Evolutionary conservation across 2,888 invertebrate species (phyloP), one percentile per base, ranked within the genome.

Genomic region (Trissonchulus sp.): DNA sequence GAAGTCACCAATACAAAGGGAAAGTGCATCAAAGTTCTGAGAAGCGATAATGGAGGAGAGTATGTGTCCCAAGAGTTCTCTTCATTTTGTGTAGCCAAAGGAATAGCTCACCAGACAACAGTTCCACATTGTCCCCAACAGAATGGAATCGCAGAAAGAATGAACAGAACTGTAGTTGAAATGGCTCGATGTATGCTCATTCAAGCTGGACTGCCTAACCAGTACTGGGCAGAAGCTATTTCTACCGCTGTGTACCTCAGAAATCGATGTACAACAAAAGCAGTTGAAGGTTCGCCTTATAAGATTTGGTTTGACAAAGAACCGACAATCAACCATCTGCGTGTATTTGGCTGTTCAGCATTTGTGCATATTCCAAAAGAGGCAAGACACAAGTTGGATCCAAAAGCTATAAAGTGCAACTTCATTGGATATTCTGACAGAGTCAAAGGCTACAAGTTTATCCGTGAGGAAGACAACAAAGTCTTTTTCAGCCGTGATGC

Each of bases 221-320:
- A n/a, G 1, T 78, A 36, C 37, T 78, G 78, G 78, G 78, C 75
- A 34, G 75, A 77, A 65, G 78, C 77, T 8, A 34, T 76, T 1
- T 31, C 36, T 8, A 78, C 78, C 15, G 77, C 78, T 48, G 78
- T 62, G 0, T 78, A 78, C 62, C 1, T 78, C 18, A 34, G 72
- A 2, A 77, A 76, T 48, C 62, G 73, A n/a, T 71, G 23, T 38
- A 74, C 76, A 1, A 75, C 37, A 3, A 68, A 71, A 34, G 60
- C 65, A 1, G 62, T 71, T 65, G 30, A 65, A 15, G 65, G 65
- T 31, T 8, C n/a, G 65, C 65, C 34, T 8, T 65, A 18, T 34
- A 34, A 28, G 31, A 8, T 28, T 8, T 8, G 65, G 65, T 8
- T 18, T 15, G 34, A 28, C 30, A 65, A 65, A 8, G 65, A 31